Evolutionary conservation across 2,113 vertebrate species (phyloP).

Genomic region (Tympanuchus pallidicinctus): DNA sequence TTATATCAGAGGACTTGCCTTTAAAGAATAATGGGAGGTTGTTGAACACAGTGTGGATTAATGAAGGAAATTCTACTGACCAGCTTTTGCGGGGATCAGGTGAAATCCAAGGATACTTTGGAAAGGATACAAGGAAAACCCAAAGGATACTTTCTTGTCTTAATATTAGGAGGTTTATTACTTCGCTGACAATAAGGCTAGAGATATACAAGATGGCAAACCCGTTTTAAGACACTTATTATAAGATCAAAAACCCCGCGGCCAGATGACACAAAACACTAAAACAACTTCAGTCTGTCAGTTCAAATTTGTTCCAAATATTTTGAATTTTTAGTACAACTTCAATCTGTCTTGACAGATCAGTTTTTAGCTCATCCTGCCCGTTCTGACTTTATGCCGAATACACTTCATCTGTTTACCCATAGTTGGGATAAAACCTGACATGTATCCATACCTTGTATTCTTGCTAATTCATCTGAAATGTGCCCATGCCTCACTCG

Average conservation of each 20-base stretch:
- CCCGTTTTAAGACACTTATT: constrained; percentile 49
- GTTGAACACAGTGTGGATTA: background rate
- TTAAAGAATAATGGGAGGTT: background rate
- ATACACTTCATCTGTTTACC: constrained; percentile 69
- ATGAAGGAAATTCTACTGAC: background rate
- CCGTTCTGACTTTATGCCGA: constrained; percentile 62
- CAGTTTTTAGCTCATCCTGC: constrained; percentile 69
- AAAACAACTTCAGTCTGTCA: constrained; percentile 73
- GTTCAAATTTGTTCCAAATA: constrained; percentile 70
- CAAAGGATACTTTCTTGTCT: background rate
- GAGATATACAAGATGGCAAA: constrained; percentile 21
- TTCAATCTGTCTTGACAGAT: constrained; percentile 76
- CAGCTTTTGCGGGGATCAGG: background rate
- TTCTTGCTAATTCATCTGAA: constrained; percentile 47
- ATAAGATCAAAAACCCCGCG: constrained; percentile 58
- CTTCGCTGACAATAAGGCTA: background rate
- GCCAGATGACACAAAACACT: constrained; percentile 64
- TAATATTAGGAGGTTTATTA: background rate
- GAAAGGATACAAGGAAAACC: too few species aligned
- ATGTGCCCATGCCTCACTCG: background rate
- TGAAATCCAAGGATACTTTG: background rate
- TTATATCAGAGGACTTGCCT: background rate
- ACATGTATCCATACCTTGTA: constrained; percentile 39
- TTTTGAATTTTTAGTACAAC: constrained; percentile 68
- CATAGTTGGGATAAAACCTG: constrained; percentile 49